phyloP scores from a whole-genome alignment of 2,888 invertebrate species.

The Chaitophorus viminalis region DNA sequence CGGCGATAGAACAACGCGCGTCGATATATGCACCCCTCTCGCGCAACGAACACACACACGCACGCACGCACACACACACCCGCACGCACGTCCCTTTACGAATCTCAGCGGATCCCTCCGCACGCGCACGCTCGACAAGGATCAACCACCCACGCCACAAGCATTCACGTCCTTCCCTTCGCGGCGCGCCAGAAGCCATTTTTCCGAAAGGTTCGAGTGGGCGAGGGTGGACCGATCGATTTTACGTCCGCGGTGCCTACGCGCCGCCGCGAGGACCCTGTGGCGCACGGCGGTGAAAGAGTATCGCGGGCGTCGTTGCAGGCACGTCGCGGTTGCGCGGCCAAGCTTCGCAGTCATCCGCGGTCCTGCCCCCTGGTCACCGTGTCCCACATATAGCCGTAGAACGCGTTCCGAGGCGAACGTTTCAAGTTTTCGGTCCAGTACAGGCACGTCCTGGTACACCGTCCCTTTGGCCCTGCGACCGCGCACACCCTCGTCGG shows the following conservation, averaged over 20 bases:
- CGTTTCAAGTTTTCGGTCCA: neutral
- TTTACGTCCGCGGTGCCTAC: neutral
- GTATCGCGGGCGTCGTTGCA: neutral
- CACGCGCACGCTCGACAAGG: slow-evolving; percentile 27
- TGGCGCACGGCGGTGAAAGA: neutral
- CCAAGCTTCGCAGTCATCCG: neutral
- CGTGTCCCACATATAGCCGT: neutral
- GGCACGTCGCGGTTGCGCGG: neutral
- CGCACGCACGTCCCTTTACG: neutral
- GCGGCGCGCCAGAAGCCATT: slow-evolving; percentile 9
- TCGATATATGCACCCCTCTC: neutral
- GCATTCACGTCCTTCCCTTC: neutral
- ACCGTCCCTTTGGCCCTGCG: too few species aligned
- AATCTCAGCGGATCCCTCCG: slow-evolving; percentile 2
- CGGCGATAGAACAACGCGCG: neutral
- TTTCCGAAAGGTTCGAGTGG: neutral
- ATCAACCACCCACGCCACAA: neutral
- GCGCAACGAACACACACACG: neutral
- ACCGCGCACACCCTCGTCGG: neutral
- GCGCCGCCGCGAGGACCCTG: neutral
- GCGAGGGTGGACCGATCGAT: neutral
- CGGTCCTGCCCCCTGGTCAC: neutral
- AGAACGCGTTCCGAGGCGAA: neutral
- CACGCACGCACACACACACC: neutral
- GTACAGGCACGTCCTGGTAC: neutral